Percentiles rank a stretch among this genome's conserved stretches.
These are phyloP conservation scores for Burhinus bistriatus DNA, from an alignment of 2,113 vertebrate genomes.

Conservation along the genomic window DNA sequence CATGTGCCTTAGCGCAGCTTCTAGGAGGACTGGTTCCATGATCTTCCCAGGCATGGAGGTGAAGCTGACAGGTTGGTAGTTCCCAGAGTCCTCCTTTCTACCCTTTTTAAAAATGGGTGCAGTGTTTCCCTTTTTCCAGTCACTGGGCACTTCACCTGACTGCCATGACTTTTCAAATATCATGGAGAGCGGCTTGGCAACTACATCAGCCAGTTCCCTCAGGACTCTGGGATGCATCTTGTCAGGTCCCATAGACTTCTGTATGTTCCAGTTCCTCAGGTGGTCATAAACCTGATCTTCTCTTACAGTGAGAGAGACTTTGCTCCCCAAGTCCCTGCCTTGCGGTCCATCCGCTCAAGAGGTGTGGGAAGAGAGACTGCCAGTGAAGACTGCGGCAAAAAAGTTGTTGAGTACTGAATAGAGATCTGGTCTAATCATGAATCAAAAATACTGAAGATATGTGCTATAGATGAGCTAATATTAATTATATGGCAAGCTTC, in stretches of 20 bases:
- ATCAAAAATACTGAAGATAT: background rate
- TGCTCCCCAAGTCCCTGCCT: background rate
- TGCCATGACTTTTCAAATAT: background rate
- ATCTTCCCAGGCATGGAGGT: background rate
- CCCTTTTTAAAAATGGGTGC: background rate
- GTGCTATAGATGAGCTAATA: background rate
- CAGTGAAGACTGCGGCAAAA: background rate
- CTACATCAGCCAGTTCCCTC: background rate
- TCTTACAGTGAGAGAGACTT: background rate
- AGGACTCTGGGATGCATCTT: background rate
- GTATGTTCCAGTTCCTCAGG: background rate
- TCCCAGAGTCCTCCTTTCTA: background rate
- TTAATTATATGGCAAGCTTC: background rate
- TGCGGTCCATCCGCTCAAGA: background rate
- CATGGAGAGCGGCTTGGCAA: background rate
- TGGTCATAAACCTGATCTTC: background rate
- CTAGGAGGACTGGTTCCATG: too few species aligned
- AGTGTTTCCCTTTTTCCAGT: background rate
- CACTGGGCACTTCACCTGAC: background rate
- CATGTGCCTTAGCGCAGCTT: too few species aligned
- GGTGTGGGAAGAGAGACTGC: background rate
- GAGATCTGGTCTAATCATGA: background rate
- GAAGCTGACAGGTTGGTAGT: background rate
- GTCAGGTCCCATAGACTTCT: background rate
- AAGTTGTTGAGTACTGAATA: background rate